A percentile compares a stretch with the other conserved stretches of the same genome.
Evolutionary conservation across 2,797 vertebrate species (phyloP).

Genomic region (Onychomys torridus): DNA sequence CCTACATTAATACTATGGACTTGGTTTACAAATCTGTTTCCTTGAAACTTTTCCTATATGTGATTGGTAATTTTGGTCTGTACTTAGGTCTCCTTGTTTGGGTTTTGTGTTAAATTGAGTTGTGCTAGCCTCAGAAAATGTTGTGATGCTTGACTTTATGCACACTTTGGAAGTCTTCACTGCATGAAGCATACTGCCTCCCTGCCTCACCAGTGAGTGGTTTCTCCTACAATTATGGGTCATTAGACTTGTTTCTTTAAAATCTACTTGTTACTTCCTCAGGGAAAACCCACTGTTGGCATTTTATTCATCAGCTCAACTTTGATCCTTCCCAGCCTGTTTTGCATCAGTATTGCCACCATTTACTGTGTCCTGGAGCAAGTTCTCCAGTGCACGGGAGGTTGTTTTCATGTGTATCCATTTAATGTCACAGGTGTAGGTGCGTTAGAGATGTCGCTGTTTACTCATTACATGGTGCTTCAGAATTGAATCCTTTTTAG

Average conservation of each 20-base stretch:
- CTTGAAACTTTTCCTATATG: background rate
- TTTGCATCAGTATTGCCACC: too few species aligned
- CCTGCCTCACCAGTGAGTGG: background rate
- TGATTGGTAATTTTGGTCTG: background rate
- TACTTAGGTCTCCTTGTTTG: background rate
- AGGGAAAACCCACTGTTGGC: background rate
- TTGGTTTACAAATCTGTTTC: background rate
- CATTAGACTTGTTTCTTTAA: background rate
- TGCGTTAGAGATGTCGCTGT: background rate
- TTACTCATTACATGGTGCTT: background rate
- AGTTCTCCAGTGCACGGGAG: too few species aligned
- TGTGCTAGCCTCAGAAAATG: background rate
- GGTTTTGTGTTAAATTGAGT: background rate
- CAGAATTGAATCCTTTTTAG: background rate
- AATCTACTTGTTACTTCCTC: background rate
- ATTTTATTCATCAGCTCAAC: background rate
- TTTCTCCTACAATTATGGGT: background rate
- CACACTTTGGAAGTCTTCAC: background rate
- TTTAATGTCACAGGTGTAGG: background rate
- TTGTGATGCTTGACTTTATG: background rate
- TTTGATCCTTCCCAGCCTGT: background rate
- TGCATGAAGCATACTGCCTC: background rate
- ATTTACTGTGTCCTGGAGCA: too few species aligned
- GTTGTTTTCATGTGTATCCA: background rate
- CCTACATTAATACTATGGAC: background rate